Evolutionary conservation across 2,888 invertebrate genomes (phyloP), one percentile per base, ranked within the genome.

Genomic region (Troides oblongomaculatus): DNA sequence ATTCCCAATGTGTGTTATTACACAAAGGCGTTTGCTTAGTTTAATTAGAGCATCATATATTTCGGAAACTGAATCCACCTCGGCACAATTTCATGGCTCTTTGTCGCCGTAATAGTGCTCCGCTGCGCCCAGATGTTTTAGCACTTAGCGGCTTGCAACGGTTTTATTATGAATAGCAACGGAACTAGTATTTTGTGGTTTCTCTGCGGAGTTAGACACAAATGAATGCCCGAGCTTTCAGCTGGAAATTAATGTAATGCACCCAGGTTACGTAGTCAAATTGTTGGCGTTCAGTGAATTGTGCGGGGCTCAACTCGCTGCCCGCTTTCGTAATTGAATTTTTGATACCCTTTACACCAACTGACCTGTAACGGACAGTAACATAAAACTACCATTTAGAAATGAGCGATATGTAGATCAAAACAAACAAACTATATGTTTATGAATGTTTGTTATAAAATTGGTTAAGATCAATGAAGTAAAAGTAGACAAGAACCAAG

Each of bases 171-270:
- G 90, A 91, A 92, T 90, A 89, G 88, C 89, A 88, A 85, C 87
- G 88, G 91, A 89, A 90, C 90, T 89, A 90, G 89, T 90, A 90
- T 90, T 92, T 90, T 90, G 91, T 80, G 92, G 92, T 87, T 86
- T 88, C 87, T 86, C 88, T 81, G 82, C 82, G 82, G 85, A 88
- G 85, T 85, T 85, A 87, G 89, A 87, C 90, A 84, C 90, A 89
- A 92, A 92, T 91, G 90, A 91, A 91, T 90, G 89, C 84, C 85
- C 83, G 81, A 81, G 89, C 89, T 91, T 89, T 90, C 89, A 88
- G 89, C 90, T 88, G 81, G 85, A 89, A 89, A 91, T 91, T 91
- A 92, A 91, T 92, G 90, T 90, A 90, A 92, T 91, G 90, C 88
- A 90, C 91, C 89, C 83, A 86, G 86, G 88, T 87, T 87, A 88